Evolutionary conservation across 2,888 invertebrate genomes (phyloP).

Genomic region (Zootermopsis nevadensis): DNA sequence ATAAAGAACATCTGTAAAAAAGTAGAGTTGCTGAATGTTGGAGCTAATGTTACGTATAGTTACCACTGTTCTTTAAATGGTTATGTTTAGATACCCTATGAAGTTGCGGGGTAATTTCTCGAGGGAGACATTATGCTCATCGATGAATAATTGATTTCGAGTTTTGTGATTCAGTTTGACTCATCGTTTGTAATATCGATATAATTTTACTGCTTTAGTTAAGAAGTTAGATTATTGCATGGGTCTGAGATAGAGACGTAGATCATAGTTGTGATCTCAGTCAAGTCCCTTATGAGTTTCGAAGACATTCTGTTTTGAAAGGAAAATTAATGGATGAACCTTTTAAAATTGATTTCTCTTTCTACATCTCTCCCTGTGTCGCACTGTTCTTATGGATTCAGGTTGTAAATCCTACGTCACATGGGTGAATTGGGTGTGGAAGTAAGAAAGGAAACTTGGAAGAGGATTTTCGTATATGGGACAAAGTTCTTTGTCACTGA

Average conservation of each 20-base stretch:
- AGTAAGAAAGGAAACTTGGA: not conserved
- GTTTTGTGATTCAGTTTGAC: not conserved
- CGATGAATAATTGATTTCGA: not conserved
- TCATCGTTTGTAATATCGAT: not conserved
- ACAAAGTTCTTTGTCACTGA: conserved; percentile 1
- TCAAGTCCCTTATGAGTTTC: not conserved
- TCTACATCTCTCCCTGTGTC: not conserved
- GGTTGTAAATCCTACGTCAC: conserved; percentile 4
- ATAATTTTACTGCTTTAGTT: not conserved
- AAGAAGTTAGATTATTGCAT: not conserved
- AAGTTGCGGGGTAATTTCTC: not conserved
- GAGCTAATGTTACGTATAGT: too few species aligned
- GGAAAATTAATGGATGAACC: conserved; percentile 21
- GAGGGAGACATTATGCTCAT: not conserved
- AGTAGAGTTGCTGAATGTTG: too few species aligned
- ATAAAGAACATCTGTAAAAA: too few species aligned
- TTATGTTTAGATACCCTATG: too few species aligned
- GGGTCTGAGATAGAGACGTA: not conserved
- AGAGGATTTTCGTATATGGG: not conserved
- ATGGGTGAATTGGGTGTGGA: not conserved
- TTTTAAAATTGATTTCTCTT: conserved; percentile 1
- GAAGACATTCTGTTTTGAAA: not conserved
- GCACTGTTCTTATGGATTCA: not conserved
- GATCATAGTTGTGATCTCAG: not conserved
- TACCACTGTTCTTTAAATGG: too few species aligned